These are phyloP conservation scores for Spicauda simplicius DNA, from an alignment of 2,888 invertebrate genomes.

Conservation along the genomic window DNA sequence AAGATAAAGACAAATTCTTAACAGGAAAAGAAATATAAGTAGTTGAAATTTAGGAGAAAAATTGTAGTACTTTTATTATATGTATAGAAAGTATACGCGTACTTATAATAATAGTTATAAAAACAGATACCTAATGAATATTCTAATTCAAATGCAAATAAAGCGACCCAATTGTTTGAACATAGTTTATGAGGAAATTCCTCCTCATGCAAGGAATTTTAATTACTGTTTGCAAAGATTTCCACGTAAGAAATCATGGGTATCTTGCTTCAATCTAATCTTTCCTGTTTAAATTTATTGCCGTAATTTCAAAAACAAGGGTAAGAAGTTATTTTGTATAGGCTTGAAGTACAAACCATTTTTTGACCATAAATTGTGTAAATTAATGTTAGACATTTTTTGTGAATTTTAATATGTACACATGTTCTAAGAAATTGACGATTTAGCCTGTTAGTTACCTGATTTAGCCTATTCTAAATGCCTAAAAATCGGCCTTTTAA, in stretches of 20 bases:
- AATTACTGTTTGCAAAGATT: constrained; percentile 1
- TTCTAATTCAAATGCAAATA: background rate
- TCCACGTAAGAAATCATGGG: background rate
- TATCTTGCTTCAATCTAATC: constrained; percentile 8
- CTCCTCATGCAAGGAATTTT: background rate
- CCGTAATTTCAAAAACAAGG: constrained; percentile 12
- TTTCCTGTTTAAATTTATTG: constrained; percentile 10
- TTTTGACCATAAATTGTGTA: background rate
- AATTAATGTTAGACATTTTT: background rate
- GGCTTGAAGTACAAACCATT: background rate
- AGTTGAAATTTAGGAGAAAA: too few species aligned
- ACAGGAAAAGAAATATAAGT: too few species aligned
- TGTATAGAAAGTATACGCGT: too few species aligned
- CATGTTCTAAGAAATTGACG: background rate
- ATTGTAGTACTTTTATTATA: too few species aligned
- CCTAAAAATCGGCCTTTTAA: too few species aligned
- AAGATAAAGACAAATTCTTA: too few species aligned
- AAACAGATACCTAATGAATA: background rate
- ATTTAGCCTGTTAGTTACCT: too few species aligned
- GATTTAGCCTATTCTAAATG: too few species aligned
- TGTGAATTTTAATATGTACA: background rate
- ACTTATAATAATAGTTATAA: too few species aligned
- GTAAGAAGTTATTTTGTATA: background rate
- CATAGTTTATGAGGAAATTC: background rate
- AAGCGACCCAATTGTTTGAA: background rate